Base-by-base conservation (phyloP, 2,888 invertebrate genomes). In the Teleogryllus oceanicus region DNA sequence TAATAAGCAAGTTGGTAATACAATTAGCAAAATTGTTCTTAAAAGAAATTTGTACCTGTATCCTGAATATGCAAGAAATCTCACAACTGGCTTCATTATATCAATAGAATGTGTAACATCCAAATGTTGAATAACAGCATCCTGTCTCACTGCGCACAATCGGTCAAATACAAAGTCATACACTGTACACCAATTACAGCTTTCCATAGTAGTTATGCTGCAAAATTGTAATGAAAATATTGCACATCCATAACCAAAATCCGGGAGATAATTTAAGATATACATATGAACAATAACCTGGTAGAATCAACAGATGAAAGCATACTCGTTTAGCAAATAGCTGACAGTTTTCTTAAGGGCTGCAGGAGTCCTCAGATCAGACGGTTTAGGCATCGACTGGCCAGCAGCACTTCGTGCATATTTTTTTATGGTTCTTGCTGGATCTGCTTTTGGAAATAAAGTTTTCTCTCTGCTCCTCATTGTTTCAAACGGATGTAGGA, bases 101-200 rank as follows among this genome's bases (percentile, higher is more conserved):
- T 85, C 84, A 11, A 92, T 89, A 79, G 90, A 90, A 50, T 89
- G 86, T 1, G 85, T 83, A 2, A 89, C 87, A 5, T 88, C 85
- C 2, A 93, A 85, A 81, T 91, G 89, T 86, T 96, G 95, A 83
- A 96, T 92, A 0, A 92, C 91, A 87, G 94, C 89, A 85, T 96
- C 96, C 86, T 95, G 95, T 74, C 94, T 88, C 8, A 95, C 90
- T 0, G 94, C 91, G 84, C 94, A 87, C 80, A 95, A 87, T 20
- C 96, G 90, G 85, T 96, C 94, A 84, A 92, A 91, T 78, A 95
- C 88, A 87, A 93, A 96, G 85, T 94, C 92, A 85, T 95, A 95
- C 76, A 92, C 87, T 1, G 89, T 85, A 78, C 87, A 84, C 87
- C 90, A 91, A 18, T 89, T 86, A n/a, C 87, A 83, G 80, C 89